A percentile compares a stretch with the other conserved stretches of the same genome.
Conservation (phyloP, 2,797 vertebrate species). For the Pseudotriccus pelzelni region DNA sequence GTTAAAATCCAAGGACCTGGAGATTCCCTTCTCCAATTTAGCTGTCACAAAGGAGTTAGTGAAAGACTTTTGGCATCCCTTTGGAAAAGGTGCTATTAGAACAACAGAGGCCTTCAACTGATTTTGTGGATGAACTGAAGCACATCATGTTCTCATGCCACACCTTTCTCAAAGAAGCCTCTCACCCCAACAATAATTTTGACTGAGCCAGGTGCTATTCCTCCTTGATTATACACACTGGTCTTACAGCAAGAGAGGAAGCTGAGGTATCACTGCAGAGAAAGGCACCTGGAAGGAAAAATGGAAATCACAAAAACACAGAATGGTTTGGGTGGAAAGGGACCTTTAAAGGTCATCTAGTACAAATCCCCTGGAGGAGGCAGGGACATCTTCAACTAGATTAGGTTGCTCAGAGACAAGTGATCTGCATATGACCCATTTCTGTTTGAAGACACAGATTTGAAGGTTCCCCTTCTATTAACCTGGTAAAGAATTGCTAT, state of each 20-base stretch:
- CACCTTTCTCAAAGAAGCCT: neutral
- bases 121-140: neutral
- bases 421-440: neutral
- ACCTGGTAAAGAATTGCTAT: accelerated
- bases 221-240: neutral
- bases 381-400: neutral
- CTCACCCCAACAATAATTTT: neutral
- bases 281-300: neutral
- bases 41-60: too few species aligned
- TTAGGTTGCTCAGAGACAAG: neutral
- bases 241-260: neutral
- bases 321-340: neutral
- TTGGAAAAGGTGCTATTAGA: neutral
- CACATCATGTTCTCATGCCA: accelerated
- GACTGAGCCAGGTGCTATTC: neutral
- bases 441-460: neutral
- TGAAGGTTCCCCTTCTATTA: neutral
- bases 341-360: neutral
- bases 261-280: neutral
- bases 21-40: too few species aligned
- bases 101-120: neutral
- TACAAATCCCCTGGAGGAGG: neutral
- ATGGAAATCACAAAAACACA: accelerated
- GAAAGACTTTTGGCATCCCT: neutral
- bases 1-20: too few species aligned